Evolutionary conservation across 2,888 invertebrate species (phyloP).

Genomic region (Mythimna pallens): DNA sequence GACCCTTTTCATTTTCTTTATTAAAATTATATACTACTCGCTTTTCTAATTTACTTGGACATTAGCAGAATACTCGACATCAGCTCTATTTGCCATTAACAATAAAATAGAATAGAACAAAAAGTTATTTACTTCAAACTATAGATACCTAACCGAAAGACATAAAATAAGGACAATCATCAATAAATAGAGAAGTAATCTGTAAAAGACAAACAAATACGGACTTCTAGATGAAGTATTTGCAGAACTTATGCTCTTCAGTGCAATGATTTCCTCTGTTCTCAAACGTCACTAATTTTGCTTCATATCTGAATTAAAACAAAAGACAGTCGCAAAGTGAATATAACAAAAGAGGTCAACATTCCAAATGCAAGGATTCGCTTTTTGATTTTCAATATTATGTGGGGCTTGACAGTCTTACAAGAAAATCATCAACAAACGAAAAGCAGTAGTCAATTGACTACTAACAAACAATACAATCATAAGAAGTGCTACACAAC

Average conservation of each 20-base stretch:
- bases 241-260: neutral
- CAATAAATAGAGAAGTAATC: neutral
- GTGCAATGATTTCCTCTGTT: neutral
- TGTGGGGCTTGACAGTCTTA: too few relatives aligned
- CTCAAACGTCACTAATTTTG: neutral
- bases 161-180: neutral
- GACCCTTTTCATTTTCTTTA: too few relatives aligned
- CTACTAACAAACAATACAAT: conserved; percentile 18
- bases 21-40: too few relatives aligned
- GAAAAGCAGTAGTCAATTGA: neutral
- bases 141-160: neutral
- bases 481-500: conserved; percentile 26
- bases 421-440: neutral
- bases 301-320: neutral
- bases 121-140: neutral
- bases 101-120: neutral
- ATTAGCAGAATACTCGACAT: too few relatives aligned
- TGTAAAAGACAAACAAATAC: neutral
- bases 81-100: too few relatives aligned
- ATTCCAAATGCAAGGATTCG: neutral
- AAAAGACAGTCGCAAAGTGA: neutral
- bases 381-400: neutral
- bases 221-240: neutral
- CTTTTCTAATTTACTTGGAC: too few relatives aligned
- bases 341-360: neutral